Percentiles rank a stretch among this genome's conserved stretches.
These are phyloP conservation scores for Lasius fuliginosus DNA, from an alignment of 2,888 invertebrate genomes.

Conservation along the genomic window DNA sequence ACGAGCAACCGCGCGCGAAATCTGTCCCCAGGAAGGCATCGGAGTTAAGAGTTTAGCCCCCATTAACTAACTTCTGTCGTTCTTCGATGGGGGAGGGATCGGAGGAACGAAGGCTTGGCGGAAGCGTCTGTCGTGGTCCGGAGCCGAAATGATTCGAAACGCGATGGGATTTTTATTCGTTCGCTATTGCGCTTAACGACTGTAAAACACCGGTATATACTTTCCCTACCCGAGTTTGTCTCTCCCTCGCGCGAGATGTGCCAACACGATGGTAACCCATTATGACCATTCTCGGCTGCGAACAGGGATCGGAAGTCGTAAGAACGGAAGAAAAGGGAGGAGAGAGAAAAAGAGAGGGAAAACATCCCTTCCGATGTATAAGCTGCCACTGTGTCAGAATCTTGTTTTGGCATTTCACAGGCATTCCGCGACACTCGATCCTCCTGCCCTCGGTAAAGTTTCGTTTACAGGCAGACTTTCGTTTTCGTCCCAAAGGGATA, in stretches of 20 bases:
- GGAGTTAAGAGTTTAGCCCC: slow-evolving; percentile 42
- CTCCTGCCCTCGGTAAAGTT: slow-evolving; percentile 36
- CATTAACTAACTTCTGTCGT: slow-evolving; percentile 42
- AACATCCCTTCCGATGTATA: slow-evolving; percentile 17
- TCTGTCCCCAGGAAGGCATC: slow-evolving; percentile 41
- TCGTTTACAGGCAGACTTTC: slow-evolving; percentile 62
- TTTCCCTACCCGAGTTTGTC: slow-evolving; percentile 54
- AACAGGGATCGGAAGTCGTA: slow-evolving; percentile 68
- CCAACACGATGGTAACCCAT: slow-evolving; percentile 69
- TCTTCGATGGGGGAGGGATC: neutral
- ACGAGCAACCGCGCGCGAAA: slow-evolving; percentile 69
- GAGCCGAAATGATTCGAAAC: slow-evolving; percentile 82
- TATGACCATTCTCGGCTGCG: slow-evolving; percentile 61
- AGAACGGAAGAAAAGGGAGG: slow-evolving; percentile 60
- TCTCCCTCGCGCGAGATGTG: slow-evolving; percentile 58
- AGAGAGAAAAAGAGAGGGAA: slow-evolving; percentile 31
- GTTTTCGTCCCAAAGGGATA: slow-evolving; percentile 81
- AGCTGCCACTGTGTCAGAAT: slow-evolving; percentile 60
- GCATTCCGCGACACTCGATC: slow-evolving; percentile 60
- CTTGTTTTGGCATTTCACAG: slow-evolving; percentile 74
- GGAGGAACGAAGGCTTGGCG: neutral
- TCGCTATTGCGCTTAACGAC: slow-evolving; percentile 85
- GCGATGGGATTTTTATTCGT: slow-evolving; percentile 86
- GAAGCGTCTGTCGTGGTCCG: neutral
- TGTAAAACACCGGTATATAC: slow-evolving; percentile 83